Percentiles rank a stretch among this genome's conserved stretches.
Conservation (phyloP, 2,113 vertebrate genomes). For the Himantopus leucocephalus region DNA sequence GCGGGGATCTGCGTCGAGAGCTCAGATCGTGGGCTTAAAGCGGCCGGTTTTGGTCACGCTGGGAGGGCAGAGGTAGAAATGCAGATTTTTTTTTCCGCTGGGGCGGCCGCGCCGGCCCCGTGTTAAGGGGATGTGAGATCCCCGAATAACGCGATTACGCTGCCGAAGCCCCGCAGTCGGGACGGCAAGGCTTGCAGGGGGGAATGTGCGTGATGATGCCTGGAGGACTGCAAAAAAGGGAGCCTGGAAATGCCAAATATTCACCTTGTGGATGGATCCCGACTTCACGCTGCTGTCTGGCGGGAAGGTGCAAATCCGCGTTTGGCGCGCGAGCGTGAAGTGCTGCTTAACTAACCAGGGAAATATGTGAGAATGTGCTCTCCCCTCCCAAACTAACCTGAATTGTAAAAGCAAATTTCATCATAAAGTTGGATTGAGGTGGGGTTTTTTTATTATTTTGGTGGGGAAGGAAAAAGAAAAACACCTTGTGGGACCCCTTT, state of each 20-base stretch:
- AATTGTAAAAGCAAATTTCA: neutral
- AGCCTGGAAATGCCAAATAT: neutral
- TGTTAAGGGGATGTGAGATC: accelerated
- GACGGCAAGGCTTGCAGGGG: accelerated
- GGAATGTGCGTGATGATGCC: neutral
- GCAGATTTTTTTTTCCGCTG: neutral
- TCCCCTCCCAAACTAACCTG: neutral
- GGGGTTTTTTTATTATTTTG: neutral
- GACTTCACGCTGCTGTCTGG: neutral
- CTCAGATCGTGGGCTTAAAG: neutral
- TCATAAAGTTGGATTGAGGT: neutral
- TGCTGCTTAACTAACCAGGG: neutral
- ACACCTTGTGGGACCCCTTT: neutral
- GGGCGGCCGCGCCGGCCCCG: accelerated
- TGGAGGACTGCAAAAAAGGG: neutral
- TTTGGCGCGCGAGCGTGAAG: neutral
- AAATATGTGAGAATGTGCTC: neutral
- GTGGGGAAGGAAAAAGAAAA: neutral
- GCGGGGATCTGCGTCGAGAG: neutral
- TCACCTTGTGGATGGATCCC: neutral
- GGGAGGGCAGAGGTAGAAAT: neutral
- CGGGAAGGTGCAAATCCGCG: neutral
- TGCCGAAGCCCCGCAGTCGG: neutral
- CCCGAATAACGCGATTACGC: accelerated
- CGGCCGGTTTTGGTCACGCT: neutral